Evolutionary conservation across 2,113 vertebrate genomes (phyloP), one percentile per base, ranked within the genome.

Genomic region (Takifugu bimaculatus): DNA sequence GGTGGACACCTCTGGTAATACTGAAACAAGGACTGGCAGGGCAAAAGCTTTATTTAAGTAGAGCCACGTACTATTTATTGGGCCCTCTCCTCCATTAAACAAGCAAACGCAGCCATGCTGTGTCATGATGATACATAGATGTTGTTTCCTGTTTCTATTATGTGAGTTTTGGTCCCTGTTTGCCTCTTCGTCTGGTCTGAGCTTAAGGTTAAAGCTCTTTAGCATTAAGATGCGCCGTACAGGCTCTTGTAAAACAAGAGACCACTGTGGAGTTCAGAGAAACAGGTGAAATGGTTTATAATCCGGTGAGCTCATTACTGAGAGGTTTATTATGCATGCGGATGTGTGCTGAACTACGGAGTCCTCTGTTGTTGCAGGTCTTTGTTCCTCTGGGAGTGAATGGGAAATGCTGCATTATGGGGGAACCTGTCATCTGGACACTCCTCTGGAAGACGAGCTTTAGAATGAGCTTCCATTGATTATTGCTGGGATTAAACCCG

Each of bases 1-100:
- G 97, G 72, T 99, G 96, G 96, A 98, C 97, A 25, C 95, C 96
- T 43, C 68, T 99, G 93, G 97, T 99, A 88, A 72, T 28, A 4
- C 13, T 50, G 25, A 25, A 61, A 44, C 26, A 39, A 54, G 50
- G 32, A 6, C 44, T 45, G 45, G 15, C 13, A 48, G n/a, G 6
- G 45, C 14, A 48, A 15, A 15, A n/a, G 5, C 45, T 15, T 48
- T 39, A 39, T 39, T 39, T 39, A 39, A 35, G 11, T 10, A 11
- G 7, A 39, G 9, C 35, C 35, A 4, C 2, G 35, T 39, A 9
- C 4, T 26, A 10, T 45, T 50, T 14, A 32, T 50, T 29, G 26
- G 9, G 13, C 54, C 13, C 2, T 35, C 13, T 39, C 9, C 35
- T 52, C 55, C 27, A 26, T 13, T 50, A 54, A 58, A 54, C 26